phyloP scores from a whole-genome alignment of 2,113 vertebrate species.

The Hyperoodon ampullatus region DNA sequence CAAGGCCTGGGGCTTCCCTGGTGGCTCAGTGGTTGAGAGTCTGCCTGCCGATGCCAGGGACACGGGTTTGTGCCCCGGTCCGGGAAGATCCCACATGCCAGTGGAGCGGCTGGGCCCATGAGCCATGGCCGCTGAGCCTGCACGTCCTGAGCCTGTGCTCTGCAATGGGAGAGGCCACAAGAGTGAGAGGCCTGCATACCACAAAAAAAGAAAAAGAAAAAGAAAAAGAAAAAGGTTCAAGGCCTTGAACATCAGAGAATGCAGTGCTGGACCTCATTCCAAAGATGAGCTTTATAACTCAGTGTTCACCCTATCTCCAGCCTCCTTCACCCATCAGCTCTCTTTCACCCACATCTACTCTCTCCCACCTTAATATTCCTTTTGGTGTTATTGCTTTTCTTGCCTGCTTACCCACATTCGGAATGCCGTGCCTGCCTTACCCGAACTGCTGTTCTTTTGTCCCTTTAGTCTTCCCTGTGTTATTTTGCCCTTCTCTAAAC shows the following conservation, averaged over 20 bases:
- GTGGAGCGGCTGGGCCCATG: no score
- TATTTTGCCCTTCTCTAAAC: neutral
- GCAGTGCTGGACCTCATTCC: neutral
- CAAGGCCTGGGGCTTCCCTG: neutral
- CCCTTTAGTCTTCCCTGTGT: accelerated
- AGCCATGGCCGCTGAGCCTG: no score
- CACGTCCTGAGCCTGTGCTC: no score
- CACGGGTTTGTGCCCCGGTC: no score
- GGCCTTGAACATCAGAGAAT: neutral
- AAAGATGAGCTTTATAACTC: neutral
- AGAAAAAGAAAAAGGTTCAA: neutral
- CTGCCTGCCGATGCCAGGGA: no score
- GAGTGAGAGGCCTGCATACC: no score
- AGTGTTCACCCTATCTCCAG: accelerated
- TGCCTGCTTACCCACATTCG: neutral
- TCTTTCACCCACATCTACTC: neutral
- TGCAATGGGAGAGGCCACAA: no score
- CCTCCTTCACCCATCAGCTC: neutral
- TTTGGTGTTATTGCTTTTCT: neutral
- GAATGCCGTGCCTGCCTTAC: accelerated
- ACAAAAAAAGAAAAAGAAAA: no score
- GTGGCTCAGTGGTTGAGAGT: no score
- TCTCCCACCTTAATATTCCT: neutral
- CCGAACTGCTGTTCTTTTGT: neutral
- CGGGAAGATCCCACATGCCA: no score